Base-by-base conservation (phyloP, 1,140 invertebrate species). In the Proales similis region DNA sequence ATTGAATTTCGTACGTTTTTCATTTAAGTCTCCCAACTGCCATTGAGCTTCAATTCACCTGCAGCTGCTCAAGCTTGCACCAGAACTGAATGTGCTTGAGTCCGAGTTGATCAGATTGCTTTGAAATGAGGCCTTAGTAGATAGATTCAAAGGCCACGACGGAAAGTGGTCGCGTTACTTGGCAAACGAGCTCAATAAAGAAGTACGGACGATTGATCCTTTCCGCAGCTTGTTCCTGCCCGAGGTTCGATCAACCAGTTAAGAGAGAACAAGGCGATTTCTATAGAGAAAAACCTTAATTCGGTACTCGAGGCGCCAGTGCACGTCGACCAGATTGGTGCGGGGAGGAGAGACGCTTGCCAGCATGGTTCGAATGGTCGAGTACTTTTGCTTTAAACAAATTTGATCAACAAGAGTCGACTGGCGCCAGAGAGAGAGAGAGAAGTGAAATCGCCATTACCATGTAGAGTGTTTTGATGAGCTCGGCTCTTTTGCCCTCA, bases 231-330 rank as follows among this genome's bases (percentile, higher is more conserved):
- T 46, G 29, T 46, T 46, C 29, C 29, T 38, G 36, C n/a, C n/a
- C n/a, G n/a, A 38, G 36, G n/a, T 14, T 38, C 36, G 36, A 17
- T 38, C n/a, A 38, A 17, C 1, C n/a, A 17, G 19, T 38, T 14
- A 38, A 17, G n/a, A 38, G n/a, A 38, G 19, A 17, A 38, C 36
- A 38, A 38, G n/a, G n/a, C 19, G n/a, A 14, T 38, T 38, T 38
- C 2, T 2, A 14, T 3, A 2, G 19, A 38, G n/a, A 20, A 26
- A 27, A 42, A 57, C 51, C 24, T 57, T 57, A 17, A 57, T n/a
- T 19, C 36, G 30, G 32, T 57, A 57, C n/a, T 57, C 51, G 39
- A 57, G 17, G 22, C 51, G 24, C 51, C 51, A 57, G 11, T 42
- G 39, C 19, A 57, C 51, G 19, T 57, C 51, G 9, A 57, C 51